Evolutionary conservation across 2,888 invertebrate genomes (phyloP), one percentile per base, ranked within the genome.

Genomic region (Tipula helvola): DNA sequence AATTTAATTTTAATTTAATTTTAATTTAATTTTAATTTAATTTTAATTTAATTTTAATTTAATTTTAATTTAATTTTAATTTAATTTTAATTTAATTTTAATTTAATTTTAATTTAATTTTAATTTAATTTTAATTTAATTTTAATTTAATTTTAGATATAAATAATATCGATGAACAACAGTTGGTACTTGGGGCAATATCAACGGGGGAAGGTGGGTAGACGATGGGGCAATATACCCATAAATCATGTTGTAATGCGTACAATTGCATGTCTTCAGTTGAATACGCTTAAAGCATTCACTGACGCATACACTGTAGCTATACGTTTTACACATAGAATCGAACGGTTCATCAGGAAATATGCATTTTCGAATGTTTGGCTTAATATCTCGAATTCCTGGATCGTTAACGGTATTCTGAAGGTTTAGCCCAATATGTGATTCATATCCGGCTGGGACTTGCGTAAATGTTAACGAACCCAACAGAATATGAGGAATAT

Each of bases 231-330:
- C n/a, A n/a, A n/a, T n/a, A n/a, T n/a, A n/a, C n/a, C n/a, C 92
- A 41, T 93, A 93, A 10, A 94, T 93, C 92, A 95, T 93, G 57
- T 94, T 93, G 89, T 94, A 95, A 88, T 95, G 94, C 18, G 94
- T 93, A 89, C 96, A 96, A 84, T 93, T 93, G 89, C 96, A 96
- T 2, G 90, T 89, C 2, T 92, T 89, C 71, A 94, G 88, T 88
- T 95, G 95, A 0, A 93, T 93, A 16, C 91, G 89, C 88, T 95
- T 94, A 47, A 95, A 91, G 89, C 96, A 96, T 83, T 94, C 93
- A 0, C 95, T 93, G 2, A 94, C 93, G 90, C 96, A 96, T 0
- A 94, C 93, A 89, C 94, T 95, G 90, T 94, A 95, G 85, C 96
- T 96, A 90, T 96, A 96, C 57, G 93, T 91, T 0, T 93, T 92